Conservation (phyloP, 1,140 invertebrate species). For the Phthorimaea operculella region DNA sequence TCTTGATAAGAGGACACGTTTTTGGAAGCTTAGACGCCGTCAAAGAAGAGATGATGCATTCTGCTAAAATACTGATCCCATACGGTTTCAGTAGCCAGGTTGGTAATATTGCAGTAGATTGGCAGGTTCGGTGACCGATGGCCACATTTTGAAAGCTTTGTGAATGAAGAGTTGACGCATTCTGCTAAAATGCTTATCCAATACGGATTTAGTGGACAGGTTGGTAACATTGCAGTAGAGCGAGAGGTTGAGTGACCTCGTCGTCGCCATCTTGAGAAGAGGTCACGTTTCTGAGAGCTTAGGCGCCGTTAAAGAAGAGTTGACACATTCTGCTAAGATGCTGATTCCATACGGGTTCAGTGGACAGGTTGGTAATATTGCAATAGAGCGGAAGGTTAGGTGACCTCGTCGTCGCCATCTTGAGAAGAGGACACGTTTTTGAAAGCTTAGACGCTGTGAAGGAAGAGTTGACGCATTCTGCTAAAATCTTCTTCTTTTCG, state of each 20-base stretch:
- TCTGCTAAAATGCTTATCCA: slow-evolving; percentile 86
- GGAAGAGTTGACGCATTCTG: slow-evolving; percentile 78
- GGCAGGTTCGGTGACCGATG: too few relatives aligned
- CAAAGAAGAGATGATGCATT: too few relatives aligned
- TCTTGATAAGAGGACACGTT: slow-evolving; percentile 77
- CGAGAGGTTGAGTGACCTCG: slow-evolving; percentile 80
- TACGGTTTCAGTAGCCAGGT: too few relatives aligned
- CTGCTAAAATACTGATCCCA: too few relatives aligned
- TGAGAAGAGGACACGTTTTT: slow-evolving; percentile 84
- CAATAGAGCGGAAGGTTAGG: slow-evolving; percentile 76
- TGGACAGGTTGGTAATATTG: slow-evolving; percentile 60
- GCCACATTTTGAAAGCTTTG: slow-evolving; percentile 78
- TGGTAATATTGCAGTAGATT: too few relatives aligned
- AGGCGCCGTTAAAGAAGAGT: slow-evolving; percentile 85
- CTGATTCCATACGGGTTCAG: slow-evolving; percentile 78
- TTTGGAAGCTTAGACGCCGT: too few relatives aligned
- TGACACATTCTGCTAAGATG: slow-evolving; percentile 80
- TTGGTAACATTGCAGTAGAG: slow-evolving; percentile 28
- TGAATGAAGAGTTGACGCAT: too few relatives aligned
- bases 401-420: slow-evolving; percentile 83
- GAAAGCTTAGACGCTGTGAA: slow-evolving; percentile 82
- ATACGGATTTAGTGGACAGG: slow-evolving; percentile 69
- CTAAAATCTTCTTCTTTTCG: too few relatives aligned
- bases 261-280: slow-evolving; percentile 83
- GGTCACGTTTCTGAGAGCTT: slow-evolving; percentile 81